Base-by-base conservation (phyloP, 2,797 vertebrate species). In the Phoeniculus purpureus region DNA sequence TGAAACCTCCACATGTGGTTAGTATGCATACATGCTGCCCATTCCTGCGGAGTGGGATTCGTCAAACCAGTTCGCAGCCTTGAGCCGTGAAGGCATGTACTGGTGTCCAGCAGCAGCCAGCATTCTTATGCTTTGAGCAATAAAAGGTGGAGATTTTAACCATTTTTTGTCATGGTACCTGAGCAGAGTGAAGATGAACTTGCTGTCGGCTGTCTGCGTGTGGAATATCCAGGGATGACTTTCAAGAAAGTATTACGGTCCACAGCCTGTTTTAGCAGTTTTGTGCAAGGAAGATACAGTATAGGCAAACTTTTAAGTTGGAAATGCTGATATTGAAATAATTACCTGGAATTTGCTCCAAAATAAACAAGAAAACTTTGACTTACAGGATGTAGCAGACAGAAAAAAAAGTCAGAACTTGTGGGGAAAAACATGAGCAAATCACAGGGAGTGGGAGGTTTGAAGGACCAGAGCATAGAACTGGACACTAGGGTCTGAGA, bases 1-100 rank as follows among this genome's bases (percentile, higher is more conserved):
- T 99, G 90, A 99, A 99, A 80, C 99, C 99, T 16, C 99, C 99
- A 8, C 99, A 99, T 12, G 99, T 99, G 98, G 99, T 99, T 89
- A 98, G 98, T 97, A 71, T 92, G 98, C 97, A 61, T 87, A 4
- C 56, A 10, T 29, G 6, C 72, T 86, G 25, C 34, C 48, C 64
- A 2, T 84, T 91, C 77, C 75, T 81, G n/a, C 72, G 58, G 26
- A 51, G n/a, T 37, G 68, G 31, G 12, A 54, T 61, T 78, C 47
- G 45, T 60, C 66, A 84, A 29, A 37, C 12, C 17, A 52, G 29
- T 64, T 71, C 59, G 45, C 19, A 78, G 76, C 37, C 70, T 61
- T 80, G 61, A 55, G 45, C 75, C 10, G 37, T 47, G 55, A 67
- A 61, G 71, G 76, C 84, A 21, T 14, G 18, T 43, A 26, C 26